phyloP scores from a whole-genome alignment of 1,140 invertebrate species.

The Tenebrio molitor region DNA sequence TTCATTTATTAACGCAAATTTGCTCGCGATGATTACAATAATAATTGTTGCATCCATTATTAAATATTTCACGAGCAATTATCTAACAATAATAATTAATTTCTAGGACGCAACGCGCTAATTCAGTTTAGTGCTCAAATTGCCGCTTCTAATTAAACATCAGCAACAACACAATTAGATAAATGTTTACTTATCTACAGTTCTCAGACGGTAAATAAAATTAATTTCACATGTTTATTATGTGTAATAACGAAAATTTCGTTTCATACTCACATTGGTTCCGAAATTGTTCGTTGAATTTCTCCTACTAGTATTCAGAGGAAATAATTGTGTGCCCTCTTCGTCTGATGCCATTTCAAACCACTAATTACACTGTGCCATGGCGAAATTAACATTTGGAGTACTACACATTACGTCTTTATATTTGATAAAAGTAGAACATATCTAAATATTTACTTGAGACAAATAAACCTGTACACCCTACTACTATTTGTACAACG shows the following conservation, averaged over 20 bases:
- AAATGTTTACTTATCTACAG: constrained; percentile 30
- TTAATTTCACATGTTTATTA: constrained; percentile 12
- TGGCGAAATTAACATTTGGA: constrained; percentile 4
- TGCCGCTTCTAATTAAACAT: constrained; percentile 29
- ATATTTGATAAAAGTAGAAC: constrained; percentile 1
- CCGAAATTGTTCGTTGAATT: constrained; percentile 9
- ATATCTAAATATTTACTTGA: constrained; percentile 22
- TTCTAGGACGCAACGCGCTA: constrained; percentile 2
- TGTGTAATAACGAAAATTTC: constrained; percentile 32
- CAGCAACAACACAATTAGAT: constrained; percentile 35
- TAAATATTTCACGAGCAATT: constrained; percentile 27
- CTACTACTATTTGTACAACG: constrained; percentile 8
- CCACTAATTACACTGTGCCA: constrained; percentile 26
- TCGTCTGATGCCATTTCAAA: constrained; percentile 32
- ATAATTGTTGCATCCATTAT: constrained; percentile 15
- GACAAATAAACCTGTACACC: neutral
- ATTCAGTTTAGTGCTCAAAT: constrained; percentile 33
- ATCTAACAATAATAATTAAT: constrained; percentile 39
- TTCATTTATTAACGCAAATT: constrained; percentile 14
- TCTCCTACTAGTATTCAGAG: constrained; percentile 18
- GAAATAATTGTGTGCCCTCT: constrained; percentile 20
- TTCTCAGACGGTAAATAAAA: constrained; percentile 25
- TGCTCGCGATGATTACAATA: constrained; percentile 24
- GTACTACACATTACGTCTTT: neutral
- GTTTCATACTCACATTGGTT: constrained; percentile 28